These are phyloP conservation scores for Andrena dorsata DNA, from an alignment of 2,888 invertebrate species.

Conservation along the genomic window DNA sequence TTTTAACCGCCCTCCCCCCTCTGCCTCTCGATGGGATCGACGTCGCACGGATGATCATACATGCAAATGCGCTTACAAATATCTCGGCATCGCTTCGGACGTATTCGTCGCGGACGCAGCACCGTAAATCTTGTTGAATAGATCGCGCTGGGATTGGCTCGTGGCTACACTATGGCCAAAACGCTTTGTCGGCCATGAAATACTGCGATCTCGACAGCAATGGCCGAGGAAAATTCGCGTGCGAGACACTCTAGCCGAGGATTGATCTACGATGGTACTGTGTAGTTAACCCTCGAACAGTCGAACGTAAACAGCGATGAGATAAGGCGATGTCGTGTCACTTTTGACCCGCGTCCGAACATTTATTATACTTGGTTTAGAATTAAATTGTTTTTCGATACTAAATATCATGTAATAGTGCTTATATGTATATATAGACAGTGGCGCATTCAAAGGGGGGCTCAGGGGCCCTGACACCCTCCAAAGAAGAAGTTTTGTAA, in stretches of 20 bases:
- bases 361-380: too few relatives aligned
- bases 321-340: too few relatives aligned
- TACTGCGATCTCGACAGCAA: constrained; percentile 45
- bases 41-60: constrained; percentile 39
- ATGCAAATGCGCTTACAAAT: constrained; percentile 48
- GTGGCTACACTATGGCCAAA: constrained; percentile 20
- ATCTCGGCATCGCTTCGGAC: constrained; percentile 36
- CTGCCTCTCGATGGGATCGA: background rate
- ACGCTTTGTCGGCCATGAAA: constrained; percentile 51
- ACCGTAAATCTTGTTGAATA: constrained; percentile 54
- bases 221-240: constrained; percentile 35
- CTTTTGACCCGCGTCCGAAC: too few relatives aligned
- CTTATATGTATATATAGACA: too few relatives aligned
- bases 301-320: too few relatives aligned
- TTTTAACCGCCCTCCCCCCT: background rate
- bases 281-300: too few relatives aligned
- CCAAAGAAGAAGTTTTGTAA: too few relatives aligned
- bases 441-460: too few relatives aligned
- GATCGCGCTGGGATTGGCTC: constrained; percentile 41
- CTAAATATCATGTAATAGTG: too few relatives aligned
- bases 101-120: constrained; percentile 38
- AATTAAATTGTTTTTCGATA: too few relatives aligned
- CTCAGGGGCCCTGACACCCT: too few relatives aligned
- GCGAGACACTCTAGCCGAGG: constrained; percentile 26
- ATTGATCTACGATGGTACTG: constrained; percentile 19